Evolutionary conservation across 2,113 vertebrate genomes (phyloP), one percentile per base, ranked within the genome.

Genomic region (Albula glossodonta): DNA sequence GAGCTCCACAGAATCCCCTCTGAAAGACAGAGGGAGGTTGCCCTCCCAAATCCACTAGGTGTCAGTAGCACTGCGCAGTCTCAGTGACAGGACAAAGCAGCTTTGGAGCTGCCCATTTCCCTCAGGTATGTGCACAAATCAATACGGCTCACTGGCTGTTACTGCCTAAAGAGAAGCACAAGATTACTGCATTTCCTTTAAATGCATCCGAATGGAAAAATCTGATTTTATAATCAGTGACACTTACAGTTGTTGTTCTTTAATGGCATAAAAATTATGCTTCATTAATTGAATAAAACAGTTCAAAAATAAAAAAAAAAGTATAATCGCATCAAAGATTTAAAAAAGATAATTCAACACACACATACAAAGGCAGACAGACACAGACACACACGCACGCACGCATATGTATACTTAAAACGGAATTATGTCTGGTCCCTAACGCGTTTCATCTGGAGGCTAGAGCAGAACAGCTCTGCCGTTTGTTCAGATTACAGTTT

Each of bases 401-500:
- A 79, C 8, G 19, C 31, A 41, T 41, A 41, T 41, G 51, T 53
- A 56, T 53, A 80, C 41, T 52, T 60, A 52, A 74, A 60, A 22
- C 56, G n/a, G 79, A 66, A 86, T 82, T 77, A 7, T 51, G 7
- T 78, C 63, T 51, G 63, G 66, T 52, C 17, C 8, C 80, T 51
- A 11, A 86, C 91, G 88, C 78, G 89, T 86, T 82, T 88, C 77
- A 83, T 82, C 63, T 80, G 82, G 31, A 60, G 41, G 41, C 25
- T 87, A 85, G 88, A 81, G 53, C 0, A 85, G 11, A 88, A 63
- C 51, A 60, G 88, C 89, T 87, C 87, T 51, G 4, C 49, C 50
- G 80, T 83, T 83, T 85, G 15, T 87, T 87, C 85, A 91, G 92
- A 93, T 89, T 87, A 89, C 85, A 87, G 85, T 89, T 86, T 83